Conservation (phyloP, 2,888 invertebrate genomes). For the Euzophera pinguis region DNA sequence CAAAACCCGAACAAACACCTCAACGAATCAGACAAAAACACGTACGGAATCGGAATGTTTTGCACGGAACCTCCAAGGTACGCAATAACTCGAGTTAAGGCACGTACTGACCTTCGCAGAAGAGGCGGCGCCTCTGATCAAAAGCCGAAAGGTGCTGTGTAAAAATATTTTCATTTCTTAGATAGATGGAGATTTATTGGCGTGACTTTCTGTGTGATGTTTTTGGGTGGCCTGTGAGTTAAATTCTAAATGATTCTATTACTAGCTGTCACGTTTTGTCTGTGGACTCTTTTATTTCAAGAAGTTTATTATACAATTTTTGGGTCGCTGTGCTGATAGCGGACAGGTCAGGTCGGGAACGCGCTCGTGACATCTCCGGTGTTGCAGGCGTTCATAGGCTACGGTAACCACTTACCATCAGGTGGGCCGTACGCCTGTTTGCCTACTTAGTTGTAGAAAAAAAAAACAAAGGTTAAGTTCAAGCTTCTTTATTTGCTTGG, state of each 20-base stretch:
- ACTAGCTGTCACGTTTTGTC: no score
- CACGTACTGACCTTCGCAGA: conserved; percentile 5
- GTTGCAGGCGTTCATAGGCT: no score
- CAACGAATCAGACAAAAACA: not conserved
- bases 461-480: no score
- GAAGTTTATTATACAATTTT: no score
- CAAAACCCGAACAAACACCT: not conserved
- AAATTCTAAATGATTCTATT: not conserved
- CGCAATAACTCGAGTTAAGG: not conserved
- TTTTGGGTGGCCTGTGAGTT: not conserved
- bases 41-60: not conserved
- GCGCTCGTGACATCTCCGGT: no score
- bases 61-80: not conserved
- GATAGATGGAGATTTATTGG: not conserved
- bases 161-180: not conserved
- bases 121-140: not conserved
- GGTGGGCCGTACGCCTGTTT: no score
- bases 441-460: no score
- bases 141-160: not conserved
- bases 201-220: not conserved
- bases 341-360: no score
- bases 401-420: no score
- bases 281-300: no score
- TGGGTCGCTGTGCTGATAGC: no score
- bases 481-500: no score